A percentile compares a stretch with the other conserved stretches of the same genome.
Conservation (phyloP, 2,888 invertebrate species). For the Eurois occulta region DNA sequence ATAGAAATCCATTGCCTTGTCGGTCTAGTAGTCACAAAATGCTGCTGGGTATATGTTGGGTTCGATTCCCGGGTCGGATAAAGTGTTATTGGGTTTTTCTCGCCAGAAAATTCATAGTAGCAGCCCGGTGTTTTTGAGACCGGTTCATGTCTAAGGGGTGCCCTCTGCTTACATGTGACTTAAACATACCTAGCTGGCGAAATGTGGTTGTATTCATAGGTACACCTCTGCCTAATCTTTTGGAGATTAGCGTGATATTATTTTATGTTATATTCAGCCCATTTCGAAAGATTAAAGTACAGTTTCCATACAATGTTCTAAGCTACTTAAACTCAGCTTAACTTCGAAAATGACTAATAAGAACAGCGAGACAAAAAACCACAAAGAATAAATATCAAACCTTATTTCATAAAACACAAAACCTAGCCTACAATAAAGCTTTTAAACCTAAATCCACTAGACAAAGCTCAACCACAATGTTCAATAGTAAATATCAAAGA, state of each 20-base stretch:
- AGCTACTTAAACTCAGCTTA: background rate
- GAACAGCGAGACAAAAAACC: background rate
- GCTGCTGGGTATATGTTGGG: background rate
- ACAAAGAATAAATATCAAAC: background rate
- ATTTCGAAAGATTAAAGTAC: background rate
- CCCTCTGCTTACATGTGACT: background rate
- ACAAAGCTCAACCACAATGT: constrained; percentile 3
- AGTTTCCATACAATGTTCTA: background rate
- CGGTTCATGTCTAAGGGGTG: background rate
- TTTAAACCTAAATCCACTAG: constrained; percentile 10
- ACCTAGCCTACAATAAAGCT: constrained; percentile 12
- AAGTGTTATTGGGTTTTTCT: background rate
- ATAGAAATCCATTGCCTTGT: background rate
- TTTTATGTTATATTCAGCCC: background rate
- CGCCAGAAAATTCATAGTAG: background rate
- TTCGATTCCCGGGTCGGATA: background rate
- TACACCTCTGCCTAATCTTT: background rate
- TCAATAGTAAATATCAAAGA: constrained; percentile 17
- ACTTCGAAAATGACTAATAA: background rate
- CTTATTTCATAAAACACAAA: constrained; percentile 1
- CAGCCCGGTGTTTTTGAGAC: background rate
- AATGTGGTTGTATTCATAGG: background rate
- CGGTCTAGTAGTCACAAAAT: background rate
- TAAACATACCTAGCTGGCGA: background rate
- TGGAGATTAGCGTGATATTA: background rate